These are phyloP conservation scores for Nyctibius bracteatus DNA, from an alignment of 2,113 vertebrate species.

Conservation along the genomic window DNA sequence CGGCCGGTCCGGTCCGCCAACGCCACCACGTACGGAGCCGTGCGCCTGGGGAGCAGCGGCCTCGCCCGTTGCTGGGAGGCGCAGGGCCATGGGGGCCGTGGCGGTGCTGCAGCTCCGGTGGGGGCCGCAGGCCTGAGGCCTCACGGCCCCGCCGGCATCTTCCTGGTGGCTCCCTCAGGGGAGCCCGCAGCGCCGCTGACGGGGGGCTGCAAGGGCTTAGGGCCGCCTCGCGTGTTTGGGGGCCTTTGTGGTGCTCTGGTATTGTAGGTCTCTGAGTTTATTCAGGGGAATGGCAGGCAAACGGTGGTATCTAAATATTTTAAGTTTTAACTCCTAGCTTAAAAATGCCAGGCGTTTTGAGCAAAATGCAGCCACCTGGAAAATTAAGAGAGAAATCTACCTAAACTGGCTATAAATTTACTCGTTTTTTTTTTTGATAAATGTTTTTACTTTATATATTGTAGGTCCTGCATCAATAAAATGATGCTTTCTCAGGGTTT, in stretches of 20 bases:
- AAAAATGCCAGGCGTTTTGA: neutral
- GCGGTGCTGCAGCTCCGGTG: neutral
- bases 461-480: rapidly evolving
- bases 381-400: too few species aligned
- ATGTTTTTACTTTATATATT: rapidly evolving
- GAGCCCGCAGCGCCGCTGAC: neutral
- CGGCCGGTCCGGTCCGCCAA: neutral
- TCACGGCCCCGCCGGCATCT: neutral
- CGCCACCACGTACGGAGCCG: neutral
- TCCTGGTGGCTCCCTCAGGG: neutral
- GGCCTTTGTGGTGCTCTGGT: neutral
- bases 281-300: rapidly evolving
- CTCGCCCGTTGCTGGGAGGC: rapidly evolving
- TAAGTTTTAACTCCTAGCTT: rapidly evolving
- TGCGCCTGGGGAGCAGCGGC: neutral
- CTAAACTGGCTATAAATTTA: rapidly evolving
- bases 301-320: rapidly evolving
- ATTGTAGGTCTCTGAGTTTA: rapidly evolving
- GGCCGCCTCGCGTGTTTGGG: rapidly evolving
- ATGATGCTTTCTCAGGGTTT: neutral
- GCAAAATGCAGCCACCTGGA: neutral
- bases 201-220: neutral
- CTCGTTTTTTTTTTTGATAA: rapidly evolving
- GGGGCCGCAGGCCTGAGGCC: neutral
- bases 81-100: neutral